A percentile compares a stretch with the other conserved stretches of the same genome.
These are phyloP conservation scores for Thripadectes ignobilis DNA, from an alignment of 2,797 vertebrate species.

Conservation along the genomic window DNA sequence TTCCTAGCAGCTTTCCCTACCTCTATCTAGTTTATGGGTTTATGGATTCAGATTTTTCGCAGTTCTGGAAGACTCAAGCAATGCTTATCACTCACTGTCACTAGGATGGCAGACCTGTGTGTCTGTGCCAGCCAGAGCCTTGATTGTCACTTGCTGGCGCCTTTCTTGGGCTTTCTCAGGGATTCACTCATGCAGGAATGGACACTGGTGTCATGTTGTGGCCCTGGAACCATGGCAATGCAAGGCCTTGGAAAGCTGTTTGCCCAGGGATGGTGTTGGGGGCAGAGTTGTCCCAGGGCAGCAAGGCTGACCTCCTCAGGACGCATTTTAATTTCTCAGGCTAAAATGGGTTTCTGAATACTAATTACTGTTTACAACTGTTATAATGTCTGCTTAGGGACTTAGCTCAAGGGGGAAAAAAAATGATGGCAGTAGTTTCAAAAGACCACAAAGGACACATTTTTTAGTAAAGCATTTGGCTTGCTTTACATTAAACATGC, in stretches of 20 bases:
- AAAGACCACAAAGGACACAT: not conserved
- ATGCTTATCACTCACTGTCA: not conserved
- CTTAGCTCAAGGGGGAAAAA: not conserved
- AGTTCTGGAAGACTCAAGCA: not conserved
- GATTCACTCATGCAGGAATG: rapidly evolving
- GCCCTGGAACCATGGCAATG: not conserved
- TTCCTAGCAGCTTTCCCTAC: not conserved
- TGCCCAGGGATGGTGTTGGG: not conserved
- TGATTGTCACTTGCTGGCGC: not conserved
- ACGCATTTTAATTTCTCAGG: not conserved
- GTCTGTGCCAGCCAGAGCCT: not conserved
- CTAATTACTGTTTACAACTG: not conserved
- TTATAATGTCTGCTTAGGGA: not conserved
- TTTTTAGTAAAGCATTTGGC: conserved; percentile 20
- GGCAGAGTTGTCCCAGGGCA: not conserved
- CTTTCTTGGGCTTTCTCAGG: not conserved
- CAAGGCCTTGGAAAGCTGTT: not conserved
- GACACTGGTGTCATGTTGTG: rapidly evolving
- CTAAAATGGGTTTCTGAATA: not conserved
- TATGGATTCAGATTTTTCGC: not conserved
- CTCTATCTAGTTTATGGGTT: not conserved
- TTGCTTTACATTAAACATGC: conserved; percentile 18
- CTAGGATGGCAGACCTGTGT: not conserved
- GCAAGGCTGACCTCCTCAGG: not conserved
- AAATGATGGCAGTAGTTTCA: not conserved